Base-by-base conservation (phyloP, 2,797 vertebrate genomes). In the Avahi laniger region DNA sequence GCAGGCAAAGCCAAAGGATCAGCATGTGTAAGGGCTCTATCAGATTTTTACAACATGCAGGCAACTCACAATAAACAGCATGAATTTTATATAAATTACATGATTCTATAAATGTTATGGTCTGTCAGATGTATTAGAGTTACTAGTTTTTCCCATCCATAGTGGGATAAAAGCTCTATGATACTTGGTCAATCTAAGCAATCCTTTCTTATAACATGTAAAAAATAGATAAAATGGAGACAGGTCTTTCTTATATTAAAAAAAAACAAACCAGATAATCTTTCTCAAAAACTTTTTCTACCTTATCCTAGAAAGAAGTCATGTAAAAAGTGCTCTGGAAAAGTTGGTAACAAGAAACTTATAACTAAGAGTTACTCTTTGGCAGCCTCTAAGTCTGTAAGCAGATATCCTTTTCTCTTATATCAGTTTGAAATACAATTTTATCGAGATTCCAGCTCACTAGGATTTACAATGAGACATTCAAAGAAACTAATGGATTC, bases 381-480 rank as follows among this genome's bases (percentile, higher is more conserved):
- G 48, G 57, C 24, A 50, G 61, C 17, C 50, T 50, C 22, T 28
- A n/a, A 82, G 8, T 85, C 24, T 73, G 30, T n/a, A 75, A 75
- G n/a, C 10, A 90, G 54, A 26, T 30, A 28, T 57, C 9, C 35
- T 76, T 79, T 87, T 30, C 30, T 81, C 12, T 20, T 90, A 3
- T 70, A 38, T 61, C 12, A 33, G 12, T n/a, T 94, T 83, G 86
- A 80, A 15, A 59, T 26, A 69, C 76, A 75, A 41, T 87, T 48
- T 63, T 81, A 78, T 28, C 76, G 38, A 78, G n/a, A 89, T 84
- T 73, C n/a, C 17, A 11, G 30, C 30, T 80, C 15, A 82, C 7
- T 78, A n/a, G 54, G 28, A 65, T 80, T 96, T 96, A 52, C 86
- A 88, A 38, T 5, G 9, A 95, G n/a, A 92, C 46, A 81, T n/a